A percentile compares a stretch with the other conserved stretches of the same genome.
These are phyloP conservation scores for Vespertilio murinus DNA, from an alignment of 2,797 vertebrate genomes.

Conservation along the genomic window DNA sequence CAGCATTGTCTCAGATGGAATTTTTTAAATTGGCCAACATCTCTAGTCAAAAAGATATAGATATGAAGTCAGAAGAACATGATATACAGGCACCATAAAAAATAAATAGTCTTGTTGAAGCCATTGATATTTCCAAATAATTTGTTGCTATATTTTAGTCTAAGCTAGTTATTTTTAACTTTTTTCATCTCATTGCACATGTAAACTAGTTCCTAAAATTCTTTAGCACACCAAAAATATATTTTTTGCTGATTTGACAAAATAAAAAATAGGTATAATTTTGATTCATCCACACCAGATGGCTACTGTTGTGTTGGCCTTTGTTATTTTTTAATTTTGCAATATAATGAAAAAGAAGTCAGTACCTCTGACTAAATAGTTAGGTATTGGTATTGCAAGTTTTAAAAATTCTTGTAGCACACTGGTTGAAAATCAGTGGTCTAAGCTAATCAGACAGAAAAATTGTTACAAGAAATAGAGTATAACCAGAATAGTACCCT, in stretches of 20 bases:
- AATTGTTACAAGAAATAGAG: not conserved
- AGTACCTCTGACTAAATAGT: too few species aligned
- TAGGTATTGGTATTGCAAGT: too few species aligned
- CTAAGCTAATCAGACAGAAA: not conserved
- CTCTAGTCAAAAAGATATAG: not conserved
- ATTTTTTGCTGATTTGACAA: too few species aligned
- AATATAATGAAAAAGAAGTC: too few species aligned
- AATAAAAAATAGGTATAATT: too few species aligned
- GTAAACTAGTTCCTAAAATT: too few species aligned
- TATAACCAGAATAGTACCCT: not conserved
- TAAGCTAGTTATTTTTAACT: not conserved
- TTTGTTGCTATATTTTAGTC: slow-evolving; percentile 8
- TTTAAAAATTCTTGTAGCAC: too few species aligned
- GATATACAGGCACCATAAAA: not conserved
- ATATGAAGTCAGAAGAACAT: not conserved
- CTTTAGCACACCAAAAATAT: too few species aligned
- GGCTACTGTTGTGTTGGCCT: too few species aligned
- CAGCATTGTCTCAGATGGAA: not conserved
- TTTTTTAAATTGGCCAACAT: not conserved
- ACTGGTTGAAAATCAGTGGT: not conserved
- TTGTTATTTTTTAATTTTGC: too few species aligned
- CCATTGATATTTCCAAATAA: not conserved
- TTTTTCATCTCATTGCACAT: too few species aligned
- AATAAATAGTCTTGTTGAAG: not conserved
- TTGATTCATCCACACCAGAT: too few species aligned